Evolutionary conservation across 2,113 vertebrate species (phyloP).

Genomic region (Muntiacus reevesi): DNA sequence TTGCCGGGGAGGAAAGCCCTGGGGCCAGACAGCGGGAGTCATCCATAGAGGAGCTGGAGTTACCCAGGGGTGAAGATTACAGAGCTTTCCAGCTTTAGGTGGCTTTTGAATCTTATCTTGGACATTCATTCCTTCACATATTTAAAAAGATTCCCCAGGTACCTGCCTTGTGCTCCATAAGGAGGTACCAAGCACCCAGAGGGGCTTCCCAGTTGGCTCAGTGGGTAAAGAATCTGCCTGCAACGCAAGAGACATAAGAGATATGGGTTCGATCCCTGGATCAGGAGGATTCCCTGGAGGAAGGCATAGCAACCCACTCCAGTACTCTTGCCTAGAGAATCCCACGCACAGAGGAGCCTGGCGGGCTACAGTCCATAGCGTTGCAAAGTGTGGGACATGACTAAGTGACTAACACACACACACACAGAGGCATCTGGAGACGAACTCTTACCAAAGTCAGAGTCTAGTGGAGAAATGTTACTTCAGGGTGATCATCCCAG

Average conservation of each 20-base stretch:
- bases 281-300: neutral
- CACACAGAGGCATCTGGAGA: neutral
- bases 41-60: neutral
- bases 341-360: neutral
- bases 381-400: neutral
- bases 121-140: neutral
- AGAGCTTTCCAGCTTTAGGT: neutral
- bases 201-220: neutral
- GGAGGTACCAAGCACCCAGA: neutral
- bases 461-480: neutral
- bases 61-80: neutral
- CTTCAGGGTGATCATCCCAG: neutral
- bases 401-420: neutral
- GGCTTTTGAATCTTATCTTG: neutral
- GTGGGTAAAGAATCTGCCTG: neutral
- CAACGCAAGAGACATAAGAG: neutral
- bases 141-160: neutral
- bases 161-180: neutral
- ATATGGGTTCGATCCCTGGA: neutral
- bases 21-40: neutral
- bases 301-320: neutral
- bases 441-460: neutral
- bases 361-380: neutral
- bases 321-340: neutral
- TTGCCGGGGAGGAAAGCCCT: neutral